Base-by-base conservation (phyloP, 1,140 invertebrate species). In the Lasaia peninsularis region DNA sequence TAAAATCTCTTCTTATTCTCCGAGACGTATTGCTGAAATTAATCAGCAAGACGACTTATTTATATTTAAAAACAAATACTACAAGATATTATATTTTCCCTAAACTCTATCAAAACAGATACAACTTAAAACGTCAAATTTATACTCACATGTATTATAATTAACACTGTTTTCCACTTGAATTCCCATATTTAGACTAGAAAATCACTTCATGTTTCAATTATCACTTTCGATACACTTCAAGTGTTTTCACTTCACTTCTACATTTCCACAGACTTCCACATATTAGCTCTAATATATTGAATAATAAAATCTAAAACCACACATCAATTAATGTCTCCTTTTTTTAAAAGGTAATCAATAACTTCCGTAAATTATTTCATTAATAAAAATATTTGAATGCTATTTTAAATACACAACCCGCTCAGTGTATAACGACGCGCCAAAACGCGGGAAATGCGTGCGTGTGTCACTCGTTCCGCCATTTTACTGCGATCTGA, bases 61-160 rank as follows among this genome's bases (percentile, higher is more conserved):
- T n/a, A n/a, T n/a, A n/a, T n/a, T n/a, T n/a, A n/a, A n/a, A n/a
- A n/a, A n/a, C n/a, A n/a, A 24, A 24, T 24, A 24, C 24, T 24
- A 24, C 24, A 24, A 24, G 24, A 7, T n/a, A 28, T 28, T 28
- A 5, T 28, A 6, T 6, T 1, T 28, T 28, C 1, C 24, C 24
- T 4, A 6, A 1, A 1, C 24, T 28, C 1, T 24, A 24, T 7
- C 5, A 28, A 28, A 28, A 28, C 8, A 28, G 5, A 4, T 28
- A 28, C 24, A 24, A 24, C 24, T 21, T 21, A 53, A 21, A 28
- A 28, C 4, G 18, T 12, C 4, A 12, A 18, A 57, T 18, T 18
- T 2, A 56, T 63, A 86, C 83, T 86, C 77, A 86, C 83, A 86
- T 80, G 83, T 74, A 75, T 71, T 83, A 73, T 84, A 84, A 65